Evolutionary conservation across 2,797 vertebrate genomes (phyloP), one percentile per base, ranked within the genome.

Genomic region (Anguilla anguilla): DNA sequence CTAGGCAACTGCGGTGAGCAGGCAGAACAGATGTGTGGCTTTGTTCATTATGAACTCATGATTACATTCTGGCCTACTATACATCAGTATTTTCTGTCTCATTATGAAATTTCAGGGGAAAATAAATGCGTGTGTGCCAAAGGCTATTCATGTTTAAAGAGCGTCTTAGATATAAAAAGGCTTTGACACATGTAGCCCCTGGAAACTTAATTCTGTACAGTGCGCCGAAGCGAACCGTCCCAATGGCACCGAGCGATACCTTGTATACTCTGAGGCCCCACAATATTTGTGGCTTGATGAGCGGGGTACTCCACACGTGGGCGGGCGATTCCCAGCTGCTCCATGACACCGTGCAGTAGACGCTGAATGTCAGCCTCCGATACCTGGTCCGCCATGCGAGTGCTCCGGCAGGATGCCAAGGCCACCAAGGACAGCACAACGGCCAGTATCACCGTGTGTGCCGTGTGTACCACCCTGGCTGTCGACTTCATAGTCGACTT

Each of bases 221-320:
- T 64, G 22, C 15, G 22, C 61, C 25, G 43, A n/a, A n/a, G 25
- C 25, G 25, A 57, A 3, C 13, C 57, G 15, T 59, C 15, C 17
- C 13, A 59, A 59, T 3, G 57, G 17, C 17, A 17, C 57, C 17
- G 57, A 39, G 28, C 28, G 28, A 25, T 74, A 98, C 98, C 99
- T 96, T 99, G 98, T 17, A 99, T 99, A 92, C 96, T 99, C 92
- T 99, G 98, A 2, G 98, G 99, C 15, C 99, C 99, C 28, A 98
- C 98, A 0, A 99, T 96, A 91, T 99, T 99, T 43, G 97, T 97
- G 88, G 98, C 98, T 92, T 99, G 98, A 84, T 99, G 99, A 0
- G 98, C 99, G 0, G 98, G 97, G 84, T 99, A 99, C 93, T 99
- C 99, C 72, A 99, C 98, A 51, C 98, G 94, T 0, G 98, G 98